These are phyloP conservation scores for Leistus spinibarbis DNA, from an alignment of 2,888 invertebrate genomes.

Conservation along the genomic window DNA sequence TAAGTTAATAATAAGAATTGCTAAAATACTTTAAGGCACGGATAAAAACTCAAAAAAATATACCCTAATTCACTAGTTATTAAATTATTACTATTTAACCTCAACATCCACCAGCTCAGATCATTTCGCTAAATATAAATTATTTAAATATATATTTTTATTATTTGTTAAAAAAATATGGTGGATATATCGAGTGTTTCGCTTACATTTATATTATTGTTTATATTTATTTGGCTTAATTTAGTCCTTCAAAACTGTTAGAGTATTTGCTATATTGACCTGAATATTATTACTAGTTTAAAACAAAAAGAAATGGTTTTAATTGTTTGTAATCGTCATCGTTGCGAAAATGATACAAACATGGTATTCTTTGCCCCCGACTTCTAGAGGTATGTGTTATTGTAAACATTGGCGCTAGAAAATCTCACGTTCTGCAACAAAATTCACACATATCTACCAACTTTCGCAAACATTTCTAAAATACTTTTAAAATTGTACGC, in stretches of 20 bases:
- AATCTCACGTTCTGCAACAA: conserved; percentile 32
- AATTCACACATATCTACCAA: neutral
- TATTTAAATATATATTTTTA: neutral
- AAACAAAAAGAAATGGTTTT: conserved; percentile 3
- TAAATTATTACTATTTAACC: neutral
- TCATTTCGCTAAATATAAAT: neutral
- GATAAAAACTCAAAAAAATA: neutral
- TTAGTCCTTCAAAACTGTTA: conserved; percentile 27
- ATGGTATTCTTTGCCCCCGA: conserved; percentile 24
- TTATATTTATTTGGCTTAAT: conserved; percentile 14
- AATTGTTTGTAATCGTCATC: conserved; percentile 26
- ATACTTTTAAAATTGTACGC: conserved; percentile 43
- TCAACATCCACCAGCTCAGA: neutral
- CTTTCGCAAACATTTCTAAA: neutral
- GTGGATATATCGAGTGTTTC: conserved; percentile 7
- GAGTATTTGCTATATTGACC: conserved; percentile 28
- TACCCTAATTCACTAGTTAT: neutral
- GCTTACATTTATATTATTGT: conserved; percentile 3
- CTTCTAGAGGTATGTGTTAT: conserved; percentile 9
- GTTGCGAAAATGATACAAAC: conserved; percentile 30
- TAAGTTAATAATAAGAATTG: neutral
- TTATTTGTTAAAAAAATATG: neutral
- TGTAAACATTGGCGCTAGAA: neutral
- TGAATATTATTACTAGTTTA: conserved; percentile 18
- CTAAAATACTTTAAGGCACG: neutral